Base-by-base conservation (phyloP, 2,113 vertebrate genomes). In the Phoxinus phoxinus region DNA sequence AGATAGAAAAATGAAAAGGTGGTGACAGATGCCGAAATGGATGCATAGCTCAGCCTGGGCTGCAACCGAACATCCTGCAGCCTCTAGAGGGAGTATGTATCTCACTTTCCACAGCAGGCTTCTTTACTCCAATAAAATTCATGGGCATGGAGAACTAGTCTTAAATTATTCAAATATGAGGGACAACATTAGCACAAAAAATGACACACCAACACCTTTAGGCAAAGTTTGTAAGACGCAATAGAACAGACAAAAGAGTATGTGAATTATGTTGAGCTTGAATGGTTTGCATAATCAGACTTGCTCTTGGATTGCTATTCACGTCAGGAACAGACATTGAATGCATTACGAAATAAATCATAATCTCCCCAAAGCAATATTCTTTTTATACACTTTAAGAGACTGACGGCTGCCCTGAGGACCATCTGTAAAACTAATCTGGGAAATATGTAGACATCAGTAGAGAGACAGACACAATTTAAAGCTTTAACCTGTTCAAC, bases 11-110 rank as follows among this genome's bases (percentile, higher is more conserved):
- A 27, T 3, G 6, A 48, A 75, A 27, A 46, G 17, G 35, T 72
- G 10, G 9, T 6, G 37, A 72, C 6, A 75, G 46, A 19, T 30
- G 15, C 15, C 13, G 32, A 19, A 27, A 51, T 32, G 48, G 37
- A 73, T 41, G 21, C 6, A 37, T 11, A 12, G 69, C 67, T 71
- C 15, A 23, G 32, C 6, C 65, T 30, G 48, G 37, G 12, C 19
- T 23, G 30, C 2, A 41, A 2, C 1, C 5, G 2, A 61, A 25
- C 53, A 2, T 25, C 25, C 23, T 79, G 23, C 37, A 19, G n/a
- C 78, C 78, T 44, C 59, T 65, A 81, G 78, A 12, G 41, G 78
- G 78, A 48, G 59, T 30, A 21, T 48, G n/a, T 48, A 30, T 65
- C 37, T 30, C 41, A 81, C n/a, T 25, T 63, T 65, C 23, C 37